Evolutionary conservation across 2,113 vertebrate genomes (phyloP), one percentile per base, ranked within the genome.

Genomic region (Odontophorus gujanensis): DNA sequence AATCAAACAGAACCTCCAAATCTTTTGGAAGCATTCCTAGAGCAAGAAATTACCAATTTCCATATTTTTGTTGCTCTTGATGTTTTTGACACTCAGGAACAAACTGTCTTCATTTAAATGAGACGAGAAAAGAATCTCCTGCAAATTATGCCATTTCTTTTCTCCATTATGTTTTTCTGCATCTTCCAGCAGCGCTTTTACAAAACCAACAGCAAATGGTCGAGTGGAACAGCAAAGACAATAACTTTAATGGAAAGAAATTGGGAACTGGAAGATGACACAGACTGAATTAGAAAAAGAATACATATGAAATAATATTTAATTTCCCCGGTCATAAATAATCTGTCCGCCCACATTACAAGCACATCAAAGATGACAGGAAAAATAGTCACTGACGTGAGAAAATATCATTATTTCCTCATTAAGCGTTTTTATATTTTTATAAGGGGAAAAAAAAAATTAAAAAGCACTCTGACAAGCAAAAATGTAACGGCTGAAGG

Each of bases 301-400:
- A 82, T 90, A 95, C 68, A 92, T 85, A 95, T 96, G 96, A 98
- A 98, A 98, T 97, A 97, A 97, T 97, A 96, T 97, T 98, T 98
- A 98, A 98, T 98, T 98, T 98, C 95, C 94, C 93, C 82, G 87
- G 96, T 97, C 97, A 98, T 97, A 98, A 98, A 98, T 97, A 97
- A 98, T 97, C 96, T 97, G 96, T 97, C 97, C 93, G 22, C 95
- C 97, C 86, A 96, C 97, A 97, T 98, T 98, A 97, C 85, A 85
- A 97, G 91, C 80, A 89, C 94, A 97, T 98, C 96, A 96, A 95
- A 96, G 81, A 96, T 97, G 97, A 97, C 97, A 97, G 95, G 89
- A 75, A 95, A 97, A 97, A 97, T 95, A 97, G 95, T 95, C 96
- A 95, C 58, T 89, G 97, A 97, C 95, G 81, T 92, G 81, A 92